Percentiles rank a stretch among this genome's conserved stretches.
Conservation (phyloP, 2,888 invertebrate species). For the Eupelmus urozonus region DNA sequence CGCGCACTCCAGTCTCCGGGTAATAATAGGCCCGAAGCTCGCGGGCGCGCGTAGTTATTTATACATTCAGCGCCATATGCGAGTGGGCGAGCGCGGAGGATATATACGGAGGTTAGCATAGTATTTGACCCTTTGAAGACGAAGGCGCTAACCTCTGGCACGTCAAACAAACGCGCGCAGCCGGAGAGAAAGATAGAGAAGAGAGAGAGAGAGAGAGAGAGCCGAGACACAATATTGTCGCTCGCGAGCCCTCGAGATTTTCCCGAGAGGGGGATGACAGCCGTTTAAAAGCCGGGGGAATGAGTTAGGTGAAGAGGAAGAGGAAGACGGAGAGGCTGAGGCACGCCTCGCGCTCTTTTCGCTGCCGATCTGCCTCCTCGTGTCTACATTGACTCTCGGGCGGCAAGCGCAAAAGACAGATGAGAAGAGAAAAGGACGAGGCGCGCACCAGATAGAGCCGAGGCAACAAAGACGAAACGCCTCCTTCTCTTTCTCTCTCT, state of each 20-base stretch:
- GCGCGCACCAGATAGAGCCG: not conserved
- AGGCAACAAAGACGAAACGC: constrained; percentile 1
- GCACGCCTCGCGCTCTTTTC: constrained; percentile 23
- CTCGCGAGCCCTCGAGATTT: constrained; percentile 55
- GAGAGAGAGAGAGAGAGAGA: not conserved
- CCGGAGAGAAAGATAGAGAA: not conserved
- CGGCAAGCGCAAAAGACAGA: constrained; percentile 16
- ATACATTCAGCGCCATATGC: constrained; percentile 70
- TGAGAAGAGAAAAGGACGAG: not conserved
- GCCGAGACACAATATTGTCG: constrained; percentile 62
- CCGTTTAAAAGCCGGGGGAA: constrained; percentile 61
- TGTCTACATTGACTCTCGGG: constrained; percentile 20
- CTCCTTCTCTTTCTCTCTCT: not conserved
- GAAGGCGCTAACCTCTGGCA: constrained; percentile 59
- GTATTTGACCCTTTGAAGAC: constrained; percentile 65
- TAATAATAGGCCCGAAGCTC: constrained; percentile 68
- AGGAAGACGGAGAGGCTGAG: constrained; percentile 16
- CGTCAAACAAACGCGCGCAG: constrained; percentile 44
- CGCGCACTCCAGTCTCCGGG: not conserved
- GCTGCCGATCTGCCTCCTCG: constrained; percentile 14
- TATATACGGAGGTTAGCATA: not conserved
- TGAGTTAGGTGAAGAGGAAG: constrained; percentile 37
- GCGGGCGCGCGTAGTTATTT: constrained; percentile 66
- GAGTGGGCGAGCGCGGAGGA: constrained; percentile 41
- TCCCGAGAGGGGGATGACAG: constrained; percentile 60